Percentiles rank a stretch among this genome's conserved stretches.
These are phyloP conservation scores for Cavia aperea DNA, from an alignment of 2,113 vertebrate species.

Conservation along the genomic window DNA sequence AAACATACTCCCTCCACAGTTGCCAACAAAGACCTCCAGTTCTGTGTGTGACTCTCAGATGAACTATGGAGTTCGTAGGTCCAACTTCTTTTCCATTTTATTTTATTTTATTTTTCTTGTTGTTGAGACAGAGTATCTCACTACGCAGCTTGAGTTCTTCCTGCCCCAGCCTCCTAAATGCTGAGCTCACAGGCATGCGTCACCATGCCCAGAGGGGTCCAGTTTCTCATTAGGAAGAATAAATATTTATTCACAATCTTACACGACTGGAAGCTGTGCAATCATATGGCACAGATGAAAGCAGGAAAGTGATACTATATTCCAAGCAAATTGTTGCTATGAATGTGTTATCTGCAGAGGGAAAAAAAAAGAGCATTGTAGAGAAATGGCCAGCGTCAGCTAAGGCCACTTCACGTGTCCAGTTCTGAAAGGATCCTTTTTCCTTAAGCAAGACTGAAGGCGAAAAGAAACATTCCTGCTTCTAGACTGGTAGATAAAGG, in stretches of 20 bases:
- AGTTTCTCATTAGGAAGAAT: background rate
- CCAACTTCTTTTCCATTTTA: background rate
- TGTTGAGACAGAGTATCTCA: background rate
- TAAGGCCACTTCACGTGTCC: background rate
- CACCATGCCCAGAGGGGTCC: background rate
- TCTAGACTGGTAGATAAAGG: conserved; percentile 59
- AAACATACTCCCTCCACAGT: background rate
- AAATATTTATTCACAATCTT: background rate
- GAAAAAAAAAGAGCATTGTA: background rate
- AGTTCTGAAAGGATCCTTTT: conserved; percentile 51
- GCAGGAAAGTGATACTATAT: background rate
- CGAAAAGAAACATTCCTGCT: conserved; percentile 56
- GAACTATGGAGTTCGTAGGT: background rate
- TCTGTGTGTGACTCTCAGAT: background rate
- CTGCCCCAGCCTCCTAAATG: background rate
- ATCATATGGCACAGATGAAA: background rate
- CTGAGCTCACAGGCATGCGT: background rate
- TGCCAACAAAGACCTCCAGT: background rate
- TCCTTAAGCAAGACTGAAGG: conserved; percentile 45
- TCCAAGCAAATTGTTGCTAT: background rate
- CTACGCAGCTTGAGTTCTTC: background rate
- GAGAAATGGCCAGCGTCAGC: background rate
- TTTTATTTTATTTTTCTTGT: background rate
- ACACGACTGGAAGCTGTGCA: background rate
- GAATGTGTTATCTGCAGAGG: background rate